Evolutionary conservation across 2,797 vertebrate genomes (phyloP).

Genomic region (Notoglanidium macrostoma): DNA sequence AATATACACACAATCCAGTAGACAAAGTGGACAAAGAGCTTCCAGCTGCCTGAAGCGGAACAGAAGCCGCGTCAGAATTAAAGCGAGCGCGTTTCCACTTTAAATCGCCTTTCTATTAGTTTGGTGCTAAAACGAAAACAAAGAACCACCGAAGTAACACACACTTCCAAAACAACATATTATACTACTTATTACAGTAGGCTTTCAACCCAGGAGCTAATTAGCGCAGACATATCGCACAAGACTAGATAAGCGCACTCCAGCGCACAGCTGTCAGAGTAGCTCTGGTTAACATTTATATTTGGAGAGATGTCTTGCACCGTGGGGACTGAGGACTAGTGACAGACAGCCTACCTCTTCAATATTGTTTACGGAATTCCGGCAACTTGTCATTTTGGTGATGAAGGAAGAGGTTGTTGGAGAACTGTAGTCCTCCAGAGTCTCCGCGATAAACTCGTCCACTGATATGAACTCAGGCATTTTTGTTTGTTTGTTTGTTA

Average conservation of each 20-base stretch:
- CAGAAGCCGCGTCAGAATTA: neutral
- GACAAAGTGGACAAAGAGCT: slow-evolving; percentile 31
- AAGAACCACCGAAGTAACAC: neutral
- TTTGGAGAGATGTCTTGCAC: neutral
- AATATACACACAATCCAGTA: neutral
- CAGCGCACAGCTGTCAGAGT: neutral
- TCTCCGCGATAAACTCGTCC: slow-evolving; percentile 67
- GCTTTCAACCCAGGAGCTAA: neutral
- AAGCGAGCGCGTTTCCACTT: neutral
- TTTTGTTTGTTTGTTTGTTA: neutral
- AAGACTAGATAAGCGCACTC: neutral
- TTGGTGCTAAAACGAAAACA: neutral
- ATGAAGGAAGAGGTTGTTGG: slow-evolving; percentile 68
- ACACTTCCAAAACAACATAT: neutral
- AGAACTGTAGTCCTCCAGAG: slow-evolving; percentile 69
- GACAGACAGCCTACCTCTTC: slow-evolving; percentile 63
- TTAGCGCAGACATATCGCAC: no score
- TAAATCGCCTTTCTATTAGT: neutral
- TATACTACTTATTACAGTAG: no score
- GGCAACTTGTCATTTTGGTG: slow-evolving; percentile 62
- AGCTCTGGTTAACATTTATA: neutral
- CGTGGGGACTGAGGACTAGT: neutral
- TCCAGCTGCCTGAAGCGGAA: neutral
- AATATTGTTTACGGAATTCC: slow-evolving; percentile 64
- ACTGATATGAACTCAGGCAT: slow-evolving; percentile 68